Percentiles rank a stretch among this genome's conserved stretches.
These are phyloP conservation scores for Apamea monoglypha DNA, from an alignment of 2,888 invertebrate species.

Conservation along the genomic window DNA sequence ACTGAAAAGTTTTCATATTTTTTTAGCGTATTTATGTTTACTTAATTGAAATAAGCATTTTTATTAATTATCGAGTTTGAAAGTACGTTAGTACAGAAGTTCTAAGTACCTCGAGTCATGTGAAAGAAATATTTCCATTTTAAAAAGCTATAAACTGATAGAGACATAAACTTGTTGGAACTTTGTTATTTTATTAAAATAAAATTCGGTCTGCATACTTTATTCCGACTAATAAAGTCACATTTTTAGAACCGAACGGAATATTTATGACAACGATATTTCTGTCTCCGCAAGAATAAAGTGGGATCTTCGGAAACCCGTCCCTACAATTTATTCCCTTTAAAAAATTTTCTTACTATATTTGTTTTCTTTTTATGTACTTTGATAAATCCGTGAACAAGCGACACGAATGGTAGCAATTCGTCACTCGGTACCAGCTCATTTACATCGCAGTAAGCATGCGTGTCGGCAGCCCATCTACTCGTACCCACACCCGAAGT, in stretches of 20 bases:
- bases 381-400: conserved; percentile 46
- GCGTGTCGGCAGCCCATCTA: conserved; percentile 16
- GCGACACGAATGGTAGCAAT: conserved; percentile 29
- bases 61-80: not conserved
- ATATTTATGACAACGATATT: conserved; percentile 57
- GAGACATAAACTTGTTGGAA: conserved; percentile 47
- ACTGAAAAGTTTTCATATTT: conserved; percentile 17
- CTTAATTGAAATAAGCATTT: conserved; percentile 8
- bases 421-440: conserved; percentile 30
- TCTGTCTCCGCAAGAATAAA: conserved; percentile 53
- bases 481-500: not conserved
- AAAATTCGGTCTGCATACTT: conserved; percentile 52
- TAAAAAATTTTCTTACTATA: conserved; percentile 41
- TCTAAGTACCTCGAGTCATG: conserved; percentile 18
- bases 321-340: conserved; percentile 37
- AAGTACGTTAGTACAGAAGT: not conserved
- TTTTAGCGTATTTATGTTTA: conserved; percentile 3
- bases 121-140: conserved; percentile 30
- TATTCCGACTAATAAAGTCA: conserved; percentile 51
- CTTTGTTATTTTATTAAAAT: conserved; percentile 41
- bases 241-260: conserved; percentile 53
- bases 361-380: conserved; percentile 36
- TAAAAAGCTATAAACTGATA: conserved; percentile 33
- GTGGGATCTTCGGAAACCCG: conserved; percentile 35
- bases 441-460: conserved; percentile 43